Conservation (phyloP, 2,888 invertebrate genomes). For the Lithophane ornitopus region DNA sequence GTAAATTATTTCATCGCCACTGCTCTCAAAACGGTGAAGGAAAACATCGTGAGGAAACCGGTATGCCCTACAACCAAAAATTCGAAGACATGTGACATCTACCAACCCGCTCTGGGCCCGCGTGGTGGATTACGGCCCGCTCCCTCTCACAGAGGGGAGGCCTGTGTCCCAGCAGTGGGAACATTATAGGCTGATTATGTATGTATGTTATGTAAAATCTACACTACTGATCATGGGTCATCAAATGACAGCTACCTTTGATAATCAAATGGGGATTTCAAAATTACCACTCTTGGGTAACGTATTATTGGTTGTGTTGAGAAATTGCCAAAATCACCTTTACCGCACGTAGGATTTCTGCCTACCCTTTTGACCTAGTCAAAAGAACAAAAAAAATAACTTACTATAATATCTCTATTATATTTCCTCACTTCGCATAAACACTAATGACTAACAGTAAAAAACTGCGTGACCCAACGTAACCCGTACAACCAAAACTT, state of each 20-base stretch:
- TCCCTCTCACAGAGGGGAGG: too few relatives aligned
- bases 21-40: too few relatives aligned
- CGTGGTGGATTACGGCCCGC: too few relatives aligned
- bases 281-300: background rate
- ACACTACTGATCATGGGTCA: background rate
- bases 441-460: constrained; percentile 18
- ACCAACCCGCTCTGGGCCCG: too few relatives aligned
- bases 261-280: background rate
- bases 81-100: too few relatives aligned
- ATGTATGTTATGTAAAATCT: too few relatives aligned
- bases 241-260: background rate
- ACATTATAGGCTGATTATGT: too few relatives aligned
- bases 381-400: background rate
- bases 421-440: background rate
- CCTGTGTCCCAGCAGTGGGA: too few relatives aligned
- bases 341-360: background rate
- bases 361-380: background rate
- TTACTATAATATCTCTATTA: background rate
- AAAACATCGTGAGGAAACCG: too few relatives aligned
- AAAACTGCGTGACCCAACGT: background rate
- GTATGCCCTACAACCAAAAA: too few relatives aligned
- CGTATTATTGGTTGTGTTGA: background rate
- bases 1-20: too few relatives aligned
- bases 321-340: background rate
- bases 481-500: constrained; percentile 14